Evolutionary conservation across 2,888 invertebrate genomes (phyloP).

Genomic region (Tipula helvola): DNA sequence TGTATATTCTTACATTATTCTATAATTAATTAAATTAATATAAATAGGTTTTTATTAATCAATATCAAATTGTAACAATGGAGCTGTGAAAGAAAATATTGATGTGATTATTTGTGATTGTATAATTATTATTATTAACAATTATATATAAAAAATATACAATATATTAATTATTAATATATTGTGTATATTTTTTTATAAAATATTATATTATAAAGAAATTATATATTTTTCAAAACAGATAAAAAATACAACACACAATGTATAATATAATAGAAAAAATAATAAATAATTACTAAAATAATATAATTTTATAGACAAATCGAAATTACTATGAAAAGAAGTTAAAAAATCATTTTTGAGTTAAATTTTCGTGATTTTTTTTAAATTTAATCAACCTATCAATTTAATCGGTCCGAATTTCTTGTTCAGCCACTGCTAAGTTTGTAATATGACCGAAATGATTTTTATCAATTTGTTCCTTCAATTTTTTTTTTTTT

Average conservation of each 20-base stretch:
- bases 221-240: constrained; percentile 13
- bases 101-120: constrained; percentile 38
- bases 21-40: background rate
- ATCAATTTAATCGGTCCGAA: background rate
- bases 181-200: constrained; percentile 16
- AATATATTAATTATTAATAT: constrained; percentile 6
- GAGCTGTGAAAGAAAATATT: constrained; percentile 36
- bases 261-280: background rate
- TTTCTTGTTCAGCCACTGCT: background rate
- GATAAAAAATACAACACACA: constrained; percentile 8
- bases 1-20: background rate
- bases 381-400: background rate
- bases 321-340: background rate
- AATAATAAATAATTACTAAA: constrained; percentile 8
- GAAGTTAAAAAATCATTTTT: background rate
- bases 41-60: constrained; percentile 9
- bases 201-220: constrained; percentile 15
- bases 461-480: background rate
- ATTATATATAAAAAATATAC: constrained; percentile 13
- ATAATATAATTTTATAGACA: constrained; percentile 14
- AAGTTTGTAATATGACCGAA: background rate
- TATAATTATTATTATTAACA: constrained; percentile 20
- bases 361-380: background rate
- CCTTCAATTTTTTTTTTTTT: background rate
- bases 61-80: constrained; percentile 27